phyloP scores from a whole-genome alignment of 2,888 invertebrate species.

The Odontomyia ornata region DNA sequence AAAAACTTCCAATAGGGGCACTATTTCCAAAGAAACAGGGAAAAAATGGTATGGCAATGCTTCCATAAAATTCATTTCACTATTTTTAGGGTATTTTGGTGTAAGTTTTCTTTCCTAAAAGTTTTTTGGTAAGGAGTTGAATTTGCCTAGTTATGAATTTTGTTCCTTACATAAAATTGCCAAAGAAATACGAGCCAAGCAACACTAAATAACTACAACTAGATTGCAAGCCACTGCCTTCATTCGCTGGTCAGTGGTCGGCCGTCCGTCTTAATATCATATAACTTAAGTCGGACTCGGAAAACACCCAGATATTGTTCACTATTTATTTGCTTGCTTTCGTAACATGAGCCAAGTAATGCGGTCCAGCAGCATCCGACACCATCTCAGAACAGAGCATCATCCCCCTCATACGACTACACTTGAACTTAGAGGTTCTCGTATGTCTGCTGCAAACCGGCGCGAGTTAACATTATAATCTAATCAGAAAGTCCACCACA shows the following conservation, averaged over 20 bases:
- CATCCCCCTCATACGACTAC: neutral
- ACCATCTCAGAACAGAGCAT: neutral
- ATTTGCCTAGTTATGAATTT: too few species aligned
- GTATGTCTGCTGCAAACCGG: neutral
- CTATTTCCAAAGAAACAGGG: too few species aligned
- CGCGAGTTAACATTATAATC: conserved; percentile 18
- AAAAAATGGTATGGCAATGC: too few species aligned
- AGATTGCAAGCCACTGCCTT: neutral
- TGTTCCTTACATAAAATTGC: too few species aligned
- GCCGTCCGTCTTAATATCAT: neutral
- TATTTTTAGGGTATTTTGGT: too few species aligned
- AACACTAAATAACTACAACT: too few species aligned
- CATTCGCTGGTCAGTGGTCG: neutral
- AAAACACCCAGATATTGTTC: neutral
- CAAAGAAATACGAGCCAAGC: too few species aligned
- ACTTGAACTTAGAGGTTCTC: neutral
- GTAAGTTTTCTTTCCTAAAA: too few species aligned
- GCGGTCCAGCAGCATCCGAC: conserved; percentile 11
- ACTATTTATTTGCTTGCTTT: neutral
- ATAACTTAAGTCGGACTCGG: neutral
- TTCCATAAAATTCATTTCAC: too few species aligned
- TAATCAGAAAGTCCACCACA: neutral
- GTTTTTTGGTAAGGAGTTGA: too few species aligned
- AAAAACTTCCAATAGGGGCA: too few species aligned
- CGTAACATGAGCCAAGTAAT: neutral